Evolutionary conservation across 2,113 vertebrate species (phyloP).

Genomic region (Malurus alboscapulatus): DNA sequence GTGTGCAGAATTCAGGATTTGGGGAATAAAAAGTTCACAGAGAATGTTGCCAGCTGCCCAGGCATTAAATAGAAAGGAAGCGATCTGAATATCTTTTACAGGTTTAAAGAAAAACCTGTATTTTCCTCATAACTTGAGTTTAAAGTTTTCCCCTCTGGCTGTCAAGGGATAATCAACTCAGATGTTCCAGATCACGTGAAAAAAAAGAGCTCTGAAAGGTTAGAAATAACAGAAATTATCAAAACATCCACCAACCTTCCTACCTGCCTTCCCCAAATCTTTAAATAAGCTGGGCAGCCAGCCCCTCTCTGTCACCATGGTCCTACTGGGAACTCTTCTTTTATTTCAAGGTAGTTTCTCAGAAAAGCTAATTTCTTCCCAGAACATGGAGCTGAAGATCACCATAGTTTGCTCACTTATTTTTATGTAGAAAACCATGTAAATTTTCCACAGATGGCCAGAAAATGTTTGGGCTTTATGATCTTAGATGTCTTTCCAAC

Average conservation of each 20-base stretch:
- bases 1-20: neutral
- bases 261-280: neutral
- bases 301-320: fast-evolving
- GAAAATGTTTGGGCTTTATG: neutral
- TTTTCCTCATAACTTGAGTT: neutral
- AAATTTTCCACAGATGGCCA: neutral
- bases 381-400: neutral
- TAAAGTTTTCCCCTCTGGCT: neutral
- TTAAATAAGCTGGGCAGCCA: neutral
- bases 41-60: neutral
- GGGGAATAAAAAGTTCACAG: neutral
- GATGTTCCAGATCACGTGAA: fast-evolving
- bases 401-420: neutral
- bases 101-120: neutral
- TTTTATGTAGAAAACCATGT: neutral
- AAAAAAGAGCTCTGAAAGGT: neutral
- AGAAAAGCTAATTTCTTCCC: fast-evolving
- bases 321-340: neutral
- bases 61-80: neutral
- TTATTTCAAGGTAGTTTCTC: neutral
- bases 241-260: neutral
- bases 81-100: neutral
- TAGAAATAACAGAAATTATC: too few species aligned
- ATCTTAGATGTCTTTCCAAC: neutral
- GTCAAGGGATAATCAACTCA: fast-evolving